Conservation (phyloP, 2,113 vertebrate genomes). For the Nothoprocta perdicaria region DNA sequence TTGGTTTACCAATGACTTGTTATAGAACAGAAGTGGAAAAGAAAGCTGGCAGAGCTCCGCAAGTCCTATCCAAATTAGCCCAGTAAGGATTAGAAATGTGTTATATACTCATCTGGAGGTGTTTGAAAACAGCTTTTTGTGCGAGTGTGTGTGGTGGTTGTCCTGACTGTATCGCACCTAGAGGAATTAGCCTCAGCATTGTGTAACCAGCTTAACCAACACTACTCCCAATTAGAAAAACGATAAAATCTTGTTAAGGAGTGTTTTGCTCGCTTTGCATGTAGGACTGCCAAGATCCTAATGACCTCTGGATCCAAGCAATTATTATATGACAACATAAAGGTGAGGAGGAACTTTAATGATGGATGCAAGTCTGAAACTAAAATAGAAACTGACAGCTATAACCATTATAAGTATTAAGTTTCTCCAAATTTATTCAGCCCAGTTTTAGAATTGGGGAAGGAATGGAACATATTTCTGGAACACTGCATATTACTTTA, state of each 20-base stretch:
- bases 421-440: background rate
- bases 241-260: background rate
- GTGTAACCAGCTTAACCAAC: background rate
- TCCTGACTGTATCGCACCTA: background rate
- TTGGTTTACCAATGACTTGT: background rate
- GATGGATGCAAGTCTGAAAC: background rate
- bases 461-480: background rate
- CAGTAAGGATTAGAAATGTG: background rate
- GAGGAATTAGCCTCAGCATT: background rate
- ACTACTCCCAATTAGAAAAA: background rate
- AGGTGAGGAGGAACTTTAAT: background rate
- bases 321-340: background rate
- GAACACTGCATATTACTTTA: background rate
- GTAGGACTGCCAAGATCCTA: background rate
- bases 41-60: background rate
- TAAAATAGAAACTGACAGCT: background rate
- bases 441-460: background rate
- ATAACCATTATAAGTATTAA: background rate
- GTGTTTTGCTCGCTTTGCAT: background rate
- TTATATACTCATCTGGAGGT: rapidly evolving
- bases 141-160: background rate
- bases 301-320: background rate
- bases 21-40: background rate
- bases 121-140: background rate
- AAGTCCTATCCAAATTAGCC: background rate